These are phyloP conservation scores for Macrostomum lignano DNA, from an alignment of 1,140 invertebrate species.

Conservation along the genomic window DNA sequence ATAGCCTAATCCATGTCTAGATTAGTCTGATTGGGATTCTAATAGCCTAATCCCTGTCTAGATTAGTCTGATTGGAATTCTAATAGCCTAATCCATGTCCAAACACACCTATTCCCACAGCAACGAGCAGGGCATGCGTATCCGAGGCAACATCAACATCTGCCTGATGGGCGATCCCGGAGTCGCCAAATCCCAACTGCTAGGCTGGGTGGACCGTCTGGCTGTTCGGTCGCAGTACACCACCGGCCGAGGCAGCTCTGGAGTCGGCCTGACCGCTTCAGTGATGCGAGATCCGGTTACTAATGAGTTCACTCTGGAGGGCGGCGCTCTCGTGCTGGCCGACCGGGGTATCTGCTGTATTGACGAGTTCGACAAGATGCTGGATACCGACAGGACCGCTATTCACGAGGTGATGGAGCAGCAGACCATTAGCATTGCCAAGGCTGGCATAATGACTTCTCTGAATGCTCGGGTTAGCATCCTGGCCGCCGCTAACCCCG, in stretches of 20 bases:
- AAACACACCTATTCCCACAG: no score
- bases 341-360: slow-evolving; percentile 93
- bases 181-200: slow-evolving; percentile 84
- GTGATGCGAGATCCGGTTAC: slow-evolving; percentile 90
- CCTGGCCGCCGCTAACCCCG: slow-evolving; percentile 88
- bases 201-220: slow-evolving; percentile 72
- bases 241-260: slow-evolving; percentile 77
- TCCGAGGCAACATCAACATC: slow-evolving; percentile 74
- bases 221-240: slow-evolving; percentile 76
- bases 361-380: slow-evolving; percentile 99
- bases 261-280: slow-evolving; percentile 85
- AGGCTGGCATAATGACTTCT: slow-evolving; percentile 91
- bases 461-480: slow-evolving; percentile 86
- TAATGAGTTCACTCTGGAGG: slow-evolving; percentile 83
- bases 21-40: no score
- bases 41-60: no score
- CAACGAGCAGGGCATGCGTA: slow-evolving; percentile 45
- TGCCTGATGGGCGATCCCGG: slow-evolving; percentile 98
- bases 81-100: no score
- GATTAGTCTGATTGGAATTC: no score
- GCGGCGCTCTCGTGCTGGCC: slow-evolving; percentile 81
- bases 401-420: slow-evolving; percentile 99
- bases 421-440: slow-evolving; percentile 95
- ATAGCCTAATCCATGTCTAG: no score
- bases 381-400: slow-evolving; percentile 60